A percentile compares a stretch with the other conserved stretches of the same genome.
Evolutionary conservation across 2,888 invertebrate species (phyloP).

Genomic region (Tromatobia lineatoria): DNA sequence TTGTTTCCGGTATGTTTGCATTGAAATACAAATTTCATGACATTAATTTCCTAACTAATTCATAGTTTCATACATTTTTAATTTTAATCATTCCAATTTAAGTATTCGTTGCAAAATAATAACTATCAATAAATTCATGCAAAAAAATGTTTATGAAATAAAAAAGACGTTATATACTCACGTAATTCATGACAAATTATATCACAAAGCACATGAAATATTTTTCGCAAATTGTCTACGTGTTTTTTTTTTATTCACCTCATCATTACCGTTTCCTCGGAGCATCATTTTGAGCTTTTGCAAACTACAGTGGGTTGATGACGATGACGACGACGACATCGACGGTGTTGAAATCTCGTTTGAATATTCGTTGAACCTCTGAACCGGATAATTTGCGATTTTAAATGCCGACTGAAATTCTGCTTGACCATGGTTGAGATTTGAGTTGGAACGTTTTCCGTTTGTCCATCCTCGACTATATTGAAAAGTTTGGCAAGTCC

Average conservation of each 20-base stretch:
- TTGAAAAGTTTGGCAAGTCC: slow-evolving; percentile 90
- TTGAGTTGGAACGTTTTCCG: slow-evolving; percentile 87
- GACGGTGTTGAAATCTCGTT: slow-evolving; percentile 22
- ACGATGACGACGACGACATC: slow-evolving; percentile 55
- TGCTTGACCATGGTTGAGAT: not conserved
- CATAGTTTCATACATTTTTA: too few species aligned
- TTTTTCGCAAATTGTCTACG: not conserved
- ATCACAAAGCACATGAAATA: slow-evolving; percentile 14
- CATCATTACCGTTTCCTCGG: slow-evolving; percentile 86
- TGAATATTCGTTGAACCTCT: slow-evolving; percentile 26
- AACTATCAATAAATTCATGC: not conserved
- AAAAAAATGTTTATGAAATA: not conserved
- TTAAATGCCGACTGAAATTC: slow-evolving; percentile 40
- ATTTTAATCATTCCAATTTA: not conserved
- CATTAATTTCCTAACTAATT: too few species aligned
- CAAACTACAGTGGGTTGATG: slow-evolving; percentile 86
- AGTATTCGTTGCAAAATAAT: not conserved
- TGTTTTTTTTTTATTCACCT: slow-evolving; percentile 79
- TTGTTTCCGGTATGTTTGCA: not conserved
- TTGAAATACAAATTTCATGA: too few species aligned
- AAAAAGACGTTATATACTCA: not conserved
- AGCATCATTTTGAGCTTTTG: slow-evolving; percentile 86
- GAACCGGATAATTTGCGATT: slow-evolving; percentile 42
- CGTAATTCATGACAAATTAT: not conserved
- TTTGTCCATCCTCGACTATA: slow-evolving; percentile 93